Evolutionary conservation across 1,140 invertebrate species (phyloP).

Genomic region (Drosophila bocqueti): DNA sequence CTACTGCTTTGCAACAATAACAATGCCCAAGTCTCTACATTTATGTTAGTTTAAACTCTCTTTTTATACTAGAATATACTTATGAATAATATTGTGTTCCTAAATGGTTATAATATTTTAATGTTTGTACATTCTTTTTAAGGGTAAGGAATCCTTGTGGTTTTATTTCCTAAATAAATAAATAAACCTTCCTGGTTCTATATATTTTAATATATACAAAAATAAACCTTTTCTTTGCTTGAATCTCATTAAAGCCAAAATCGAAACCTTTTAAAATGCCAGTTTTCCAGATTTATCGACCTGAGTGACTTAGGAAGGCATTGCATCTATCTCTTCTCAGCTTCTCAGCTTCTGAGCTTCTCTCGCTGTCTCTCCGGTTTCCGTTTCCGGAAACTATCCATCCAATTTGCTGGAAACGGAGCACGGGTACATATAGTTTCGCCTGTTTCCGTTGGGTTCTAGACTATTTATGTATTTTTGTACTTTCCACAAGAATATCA

Average conservation of each 20-base stretch:
- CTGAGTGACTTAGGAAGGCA: neutral
- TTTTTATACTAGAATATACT: neutral
- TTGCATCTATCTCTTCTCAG: neutral
- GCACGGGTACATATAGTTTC: neutral
- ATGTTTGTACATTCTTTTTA: neutral
- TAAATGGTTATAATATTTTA: neutral
- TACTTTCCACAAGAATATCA: neutral
- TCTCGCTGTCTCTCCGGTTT: neutral
- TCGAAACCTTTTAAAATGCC: neutral
- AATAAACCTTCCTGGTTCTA: neutral
- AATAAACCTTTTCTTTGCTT: neutral
- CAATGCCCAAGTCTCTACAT: neutral
- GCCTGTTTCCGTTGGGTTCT: neutral
- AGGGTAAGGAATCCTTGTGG: too few relatives aligned
- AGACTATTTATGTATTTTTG: neutral
- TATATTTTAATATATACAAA: too few relatives aligned
- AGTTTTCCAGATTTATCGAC: neutral
- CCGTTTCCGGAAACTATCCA: slow-evolving; percentile 5
- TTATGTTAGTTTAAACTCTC: neutral
- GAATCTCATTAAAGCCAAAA: neutral
- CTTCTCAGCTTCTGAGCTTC: too few relatives aligned
- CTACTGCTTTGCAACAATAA: neutral
- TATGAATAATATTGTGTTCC: too few relatives aligned
- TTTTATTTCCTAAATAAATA: neutral
- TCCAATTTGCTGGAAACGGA: neutral